Percentiles rank a stretch among this genome's conserved stretches.
These are phyloP conservation scores for Apodemia mormo DNA, from an alignment of 2,888 invertebrate species.

Conservation along the genomic window DNA sequence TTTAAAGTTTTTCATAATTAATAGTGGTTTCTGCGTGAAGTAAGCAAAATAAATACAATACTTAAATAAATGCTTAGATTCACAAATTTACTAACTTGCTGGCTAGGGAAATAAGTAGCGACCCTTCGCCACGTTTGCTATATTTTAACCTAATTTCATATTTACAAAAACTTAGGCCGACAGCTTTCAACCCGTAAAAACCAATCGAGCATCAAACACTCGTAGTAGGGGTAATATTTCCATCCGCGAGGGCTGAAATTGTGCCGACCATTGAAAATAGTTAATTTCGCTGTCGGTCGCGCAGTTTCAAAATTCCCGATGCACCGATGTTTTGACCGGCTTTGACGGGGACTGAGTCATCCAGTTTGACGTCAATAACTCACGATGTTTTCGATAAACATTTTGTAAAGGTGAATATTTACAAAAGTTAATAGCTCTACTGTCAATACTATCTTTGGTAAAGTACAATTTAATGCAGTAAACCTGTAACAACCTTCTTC, in stretches of 20 bases:
- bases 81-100: too few species aligned
- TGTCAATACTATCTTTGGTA: too few species aligned
- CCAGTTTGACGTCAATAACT: constrained; percentile 30
- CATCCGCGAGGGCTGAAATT: constrained; percentile 40
- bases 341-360: constrained; percentile 23
- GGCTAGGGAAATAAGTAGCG: too few species aligned
- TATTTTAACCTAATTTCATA: too few species aligned
- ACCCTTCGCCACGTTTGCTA: too few species aligned
- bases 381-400: constrained; percentile 4
- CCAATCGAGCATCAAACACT: constrained; percentile 22
- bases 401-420: constrained; percentile 9
- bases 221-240: constrained; percentile 36
- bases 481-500: too few species aligned
- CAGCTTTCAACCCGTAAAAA: not conserved
- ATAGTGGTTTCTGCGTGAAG: too few species aligned
- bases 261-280: constrained; percentile 45
- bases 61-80: too few species aligned
- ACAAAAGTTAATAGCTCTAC: not conserved
- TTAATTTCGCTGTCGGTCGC: constrained; percentile 44
- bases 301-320: constrained; percentile 35
- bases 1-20: too few species aligned
- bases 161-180: too few species aligned
- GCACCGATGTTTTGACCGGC: constrained; percentile 33
- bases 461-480: too few species aligned
- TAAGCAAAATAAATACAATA: too few species aligned